Evolutionary conservation across 2,113 vertebrate species (phyloP), one percentile per base, ranked within the genome.

Genomic region (Takifugu flavidus): DNA sequence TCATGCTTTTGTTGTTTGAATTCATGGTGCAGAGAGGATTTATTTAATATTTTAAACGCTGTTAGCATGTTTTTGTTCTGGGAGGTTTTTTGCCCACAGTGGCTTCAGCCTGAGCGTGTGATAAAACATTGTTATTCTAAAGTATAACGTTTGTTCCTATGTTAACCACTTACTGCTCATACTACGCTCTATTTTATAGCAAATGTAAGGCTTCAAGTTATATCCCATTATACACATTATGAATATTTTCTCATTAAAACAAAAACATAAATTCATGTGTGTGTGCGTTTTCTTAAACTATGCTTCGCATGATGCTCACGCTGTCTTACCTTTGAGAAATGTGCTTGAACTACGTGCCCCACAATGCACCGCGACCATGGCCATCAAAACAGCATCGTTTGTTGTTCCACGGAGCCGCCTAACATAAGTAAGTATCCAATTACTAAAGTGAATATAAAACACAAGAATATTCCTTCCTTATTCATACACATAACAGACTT

Each of bases 171-270:
- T 87, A 87, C 86, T 90, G 91, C 91, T 91, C 89, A 92, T 93
- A 93, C 82, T 87, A 88, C 89, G 93, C 92, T 94, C 65, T 86
- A 78, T 94, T 95, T 96, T 93, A 91, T 94, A 93, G 91, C 91
- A 91, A 91, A 89, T 94, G 90, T 95, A 94, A 91, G 91, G 88
- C 92, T 90, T 91, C 91, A 92, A 83, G 82, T 92, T 89, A 88
- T 79, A 91, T 91, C 92, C 88, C 91, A 92, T 67, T 76, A 75
- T 69, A 80, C 65, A 86, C 78, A 82, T 82, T 94, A 94, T 93
- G 90, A 88, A 94, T 96, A 96, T 98, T 98, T 97, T 98, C 95
- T 96, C 94, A 96, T 95, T 95, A 96, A 96, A 92, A 87, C 75
- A 91, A 92, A 31, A 89, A 91, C 72, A 4, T 75, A 61, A 56